These are phyloP conservation scores for Diachasma alloeum DNA, from an alignment of 1,140 invertebrate genomes.

Conservation along the genomic window DNA sequence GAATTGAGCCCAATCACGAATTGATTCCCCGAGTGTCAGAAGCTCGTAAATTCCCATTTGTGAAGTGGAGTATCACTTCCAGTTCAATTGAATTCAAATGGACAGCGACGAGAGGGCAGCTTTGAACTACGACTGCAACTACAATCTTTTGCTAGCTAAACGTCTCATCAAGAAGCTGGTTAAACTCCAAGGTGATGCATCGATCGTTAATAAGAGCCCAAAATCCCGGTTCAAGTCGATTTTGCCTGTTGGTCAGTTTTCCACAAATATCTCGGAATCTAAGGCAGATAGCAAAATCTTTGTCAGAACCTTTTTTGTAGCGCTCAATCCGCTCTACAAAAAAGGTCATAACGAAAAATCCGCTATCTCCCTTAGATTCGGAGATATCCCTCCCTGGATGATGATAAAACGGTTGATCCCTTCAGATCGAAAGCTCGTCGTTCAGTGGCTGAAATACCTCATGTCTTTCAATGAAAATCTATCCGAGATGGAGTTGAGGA, in stretches of 20 bases:
- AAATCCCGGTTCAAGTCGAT: too few species aligned
- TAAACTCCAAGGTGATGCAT: conserved; percentile 21
- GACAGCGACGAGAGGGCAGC: conserved; percentile 36
- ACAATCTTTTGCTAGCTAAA: conserved; percentile 43
- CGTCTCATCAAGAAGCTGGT: conserved; percentile 24
- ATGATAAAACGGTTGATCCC: too few species aligned
- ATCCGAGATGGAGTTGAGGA: conserved; percentile 63
- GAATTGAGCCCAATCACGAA: background rate
- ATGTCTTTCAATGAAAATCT: conserved; percentile 51
- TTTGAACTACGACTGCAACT: conserved; percentile 48
- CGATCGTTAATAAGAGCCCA: too few species aligned
- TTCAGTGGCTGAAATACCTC: conserved; percentile 63
- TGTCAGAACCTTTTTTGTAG: too few species aligned
- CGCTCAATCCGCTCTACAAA: too few species aligned
- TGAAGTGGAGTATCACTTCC: background rate
- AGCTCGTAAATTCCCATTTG: background rate
- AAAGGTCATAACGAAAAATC: too few species aligned
- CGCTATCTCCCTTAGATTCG: too few species aligned
- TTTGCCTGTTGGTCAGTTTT: too few species aligned
- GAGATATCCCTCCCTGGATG: too few species aligned
- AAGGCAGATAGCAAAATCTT: too few species aligned
- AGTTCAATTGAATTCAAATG: conserved; percentile 28
- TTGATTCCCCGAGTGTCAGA: background rate
- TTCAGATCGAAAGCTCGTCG: conserved; percentile 48
- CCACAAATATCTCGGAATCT: too few species aligned